A percentile compares a stretch with the other conserved stretches of the same genome.
Conservation (phyloP, 2,888 invertebrate genomes). For the Ornithoptera priamus region DNA sequence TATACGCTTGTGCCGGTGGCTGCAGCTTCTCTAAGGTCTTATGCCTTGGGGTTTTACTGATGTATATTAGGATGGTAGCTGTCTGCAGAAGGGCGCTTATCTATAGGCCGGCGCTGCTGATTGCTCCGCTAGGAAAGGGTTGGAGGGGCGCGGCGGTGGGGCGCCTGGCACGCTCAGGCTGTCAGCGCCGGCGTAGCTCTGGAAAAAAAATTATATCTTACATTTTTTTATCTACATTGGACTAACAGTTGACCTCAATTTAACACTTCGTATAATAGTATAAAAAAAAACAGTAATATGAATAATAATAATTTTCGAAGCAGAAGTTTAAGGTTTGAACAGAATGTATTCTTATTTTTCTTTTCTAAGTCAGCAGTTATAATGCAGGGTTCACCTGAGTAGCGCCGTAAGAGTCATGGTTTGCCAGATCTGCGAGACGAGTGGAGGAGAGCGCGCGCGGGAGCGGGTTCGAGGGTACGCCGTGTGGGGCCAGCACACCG, state of each 20-base stretch:
- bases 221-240: too few species aligned
- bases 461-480: conserved; percentile 95
- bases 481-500: conserved; percentile 94
- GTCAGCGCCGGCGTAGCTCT: conserved; percentile 67
- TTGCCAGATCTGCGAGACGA: conserved; percentile 87
- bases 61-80: too few species aligned
- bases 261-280: too few species aligned
- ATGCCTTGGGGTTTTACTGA: too few species aligned
- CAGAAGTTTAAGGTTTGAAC: too few species aligned
- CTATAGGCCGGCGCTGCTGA: conserved; percentile 50
- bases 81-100: conserved; percentile 41
- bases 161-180: conserved; percentile 68
- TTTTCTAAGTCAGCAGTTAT: too few species aligned
- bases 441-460: conserved; percentile 91
- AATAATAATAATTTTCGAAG: too few species aligned
- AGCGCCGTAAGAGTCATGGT: conserved; percentile 86
- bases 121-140: conserved; percentile 57
- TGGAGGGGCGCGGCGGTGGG: conserved; percentile 46
- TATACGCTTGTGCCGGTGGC: too few species aligned
- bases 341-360: too few species aligned
- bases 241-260: too few species aligned
- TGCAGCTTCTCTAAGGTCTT: too few species aligned
- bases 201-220: conserved; percentile 29
- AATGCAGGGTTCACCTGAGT: conserved; percentile 70
- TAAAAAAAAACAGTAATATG: too few species aligned